Conservation (phyloP, 1,140 invertebrate genomes). For the Drosophila quadrilineata region DNA sequence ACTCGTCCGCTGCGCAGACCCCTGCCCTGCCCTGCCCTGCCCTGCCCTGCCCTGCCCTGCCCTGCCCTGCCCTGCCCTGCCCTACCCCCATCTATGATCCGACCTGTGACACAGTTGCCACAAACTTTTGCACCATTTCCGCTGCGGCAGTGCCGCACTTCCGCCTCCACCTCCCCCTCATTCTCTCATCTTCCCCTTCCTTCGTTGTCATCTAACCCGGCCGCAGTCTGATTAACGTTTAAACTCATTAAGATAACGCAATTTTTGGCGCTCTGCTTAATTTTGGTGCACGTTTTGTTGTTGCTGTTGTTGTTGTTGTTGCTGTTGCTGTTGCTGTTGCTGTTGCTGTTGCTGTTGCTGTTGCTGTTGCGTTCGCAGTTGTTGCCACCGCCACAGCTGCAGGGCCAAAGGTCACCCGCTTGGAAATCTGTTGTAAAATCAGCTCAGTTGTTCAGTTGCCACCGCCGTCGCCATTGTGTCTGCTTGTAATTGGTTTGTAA, state of each 20-base stretch:
- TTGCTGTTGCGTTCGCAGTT: conserved; percentile 44
- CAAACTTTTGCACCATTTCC: conserved; percentile 65
- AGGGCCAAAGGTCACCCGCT: conserved; percentile 56
- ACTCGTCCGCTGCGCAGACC: no score
- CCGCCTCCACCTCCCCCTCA: neutral
- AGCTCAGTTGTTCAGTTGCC: no score
- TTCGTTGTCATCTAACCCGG: conserved; percentile 9
- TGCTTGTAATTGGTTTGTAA: conserved; percentile 70
- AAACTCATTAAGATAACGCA: conserved; percentile 79
- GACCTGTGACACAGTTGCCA: conserved; percentile 53
- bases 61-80: conserved; percentile 7
- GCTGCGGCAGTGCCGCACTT: conserved; percentile 37
- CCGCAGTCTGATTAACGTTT: conserved; percentile 65
- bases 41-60: neutral
- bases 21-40: neutral
- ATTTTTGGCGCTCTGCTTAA: conserved; percentile 68
- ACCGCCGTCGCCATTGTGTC: conserved; percentile 67
- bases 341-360: conserved; percentile 46
- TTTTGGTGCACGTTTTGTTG: no score
- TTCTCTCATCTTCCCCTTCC: neutral
- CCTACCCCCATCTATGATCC: neutral
- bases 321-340: conserved; percentile 33
- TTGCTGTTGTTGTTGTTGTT: conserved; percentile 44
- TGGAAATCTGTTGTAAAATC: conserved; percentile 60
- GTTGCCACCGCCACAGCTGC: conserved; percentile 38